A percentile compares a stretch with the other conserved stretches of the same genome.
phyloP scores from a whole-genome alignment of 2,888 invertebrate genomes.

The Serrognathus titanus region DNA sequence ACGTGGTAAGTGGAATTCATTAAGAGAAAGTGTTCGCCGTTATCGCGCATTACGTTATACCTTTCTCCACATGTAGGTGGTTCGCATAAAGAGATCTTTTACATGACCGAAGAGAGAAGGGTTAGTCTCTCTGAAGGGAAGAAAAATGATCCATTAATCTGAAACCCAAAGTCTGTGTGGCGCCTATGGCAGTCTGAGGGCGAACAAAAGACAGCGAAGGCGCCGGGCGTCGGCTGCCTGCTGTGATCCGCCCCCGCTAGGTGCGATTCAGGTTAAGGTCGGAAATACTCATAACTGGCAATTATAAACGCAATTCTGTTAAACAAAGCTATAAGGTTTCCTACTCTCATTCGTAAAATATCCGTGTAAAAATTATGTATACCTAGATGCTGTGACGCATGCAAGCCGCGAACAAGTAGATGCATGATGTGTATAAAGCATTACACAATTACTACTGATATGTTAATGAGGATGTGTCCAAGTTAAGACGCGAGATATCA shows the following conservation, averaged over 20 bases:
- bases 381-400: background rate
- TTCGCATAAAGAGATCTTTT: background rate
- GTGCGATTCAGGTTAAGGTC: constrained; percentile 28
- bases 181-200: constrained; percentile 55
- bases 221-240: constrained; percentile 26
- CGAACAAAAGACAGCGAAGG: constrained; percentile 41
- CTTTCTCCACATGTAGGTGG: background rate
- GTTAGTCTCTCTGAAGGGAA: constrained; percentile 46
- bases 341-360: too few species aligned
- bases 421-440: constrained; percentile 12
- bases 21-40: constrained; percentile 3
- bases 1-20: too few species aligned
- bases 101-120: constrained; percentile 2
- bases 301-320: background rate
- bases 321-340: too few species aligned
- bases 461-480: constrained; percentile 37
- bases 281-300: constrained; percentile 1
- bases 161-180: constrained; percentile 74
- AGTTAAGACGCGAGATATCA: constrained; percentile 27
- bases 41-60: background rate
- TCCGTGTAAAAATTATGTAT: background rate
- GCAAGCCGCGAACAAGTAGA: constrained; percentile 21
- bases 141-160: constrained; percentile 83
- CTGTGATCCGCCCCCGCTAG: constrained; percentile 16
- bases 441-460: constrained; percentile 34